These are phyloP conservation scores for Scalopus aquaticus DNA, from an alignment of 2,113 vertebrate genomes.

Conservation along the genomic window DNA sequence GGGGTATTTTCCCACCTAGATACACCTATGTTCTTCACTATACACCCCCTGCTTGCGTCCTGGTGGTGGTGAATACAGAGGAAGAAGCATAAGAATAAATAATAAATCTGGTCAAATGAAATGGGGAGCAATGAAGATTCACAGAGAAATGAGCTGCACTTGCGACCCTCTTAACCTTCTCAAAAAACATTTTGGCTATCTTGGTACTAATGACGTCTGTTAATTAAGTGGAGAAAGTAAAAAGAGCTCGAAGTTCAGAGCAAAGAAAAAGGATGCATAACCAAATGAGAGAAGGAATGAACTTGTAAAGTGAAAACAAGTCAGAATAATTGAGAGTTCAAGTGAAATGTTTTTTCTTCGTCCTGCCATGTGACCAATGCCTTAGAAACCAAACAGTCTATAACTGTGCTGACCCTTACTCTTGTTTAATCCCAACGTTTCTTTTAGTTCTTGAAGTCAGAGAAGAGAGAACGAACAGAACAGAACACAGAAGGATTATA, in stretches of 20 bases:
- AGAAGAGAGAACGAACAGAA: not conserved
- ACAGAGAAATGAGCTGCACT: constrained; percentile 4
- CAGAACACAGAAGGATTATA: not conserved
- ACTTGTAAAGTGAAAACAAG: not conserved
- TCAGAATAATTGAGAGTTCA: constrained; percentile 8
- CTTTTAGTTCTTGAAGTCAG: constrained; percentile 5
- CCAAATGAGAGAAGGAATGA: not conserved
- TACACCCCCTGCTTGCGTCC: not conserved
- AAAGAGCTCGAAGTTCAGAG: constrained; percentile 39
- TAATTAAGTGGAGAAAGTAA: constrained; percentile 6
- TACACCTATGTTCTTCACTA: not conserved
- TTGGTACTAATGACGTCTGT: not conserved
- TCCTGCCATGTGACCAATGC: not conserved
- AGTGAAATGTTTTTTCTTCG: not conserved
- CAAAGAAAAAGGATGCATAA: not conserved
- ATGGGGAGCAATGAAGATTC: not conserved
- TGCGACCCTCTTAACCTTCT: not conserved
- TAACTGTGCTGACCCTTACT: not conserved
- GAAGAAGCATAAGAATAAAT: not conserved
- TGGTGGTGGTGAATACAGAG: not conserved
- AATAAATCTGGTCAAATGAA: not conserved
- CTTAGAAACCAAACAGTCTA: not conserved
- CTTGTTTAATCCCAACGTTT: not conserved
- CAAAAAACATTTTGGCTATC: not conserved
- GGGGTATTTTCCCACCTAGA: not conserved